Conservation (phyloP, 2,888 invertebrate species). For the Melinopterus prodromus region DNA sequence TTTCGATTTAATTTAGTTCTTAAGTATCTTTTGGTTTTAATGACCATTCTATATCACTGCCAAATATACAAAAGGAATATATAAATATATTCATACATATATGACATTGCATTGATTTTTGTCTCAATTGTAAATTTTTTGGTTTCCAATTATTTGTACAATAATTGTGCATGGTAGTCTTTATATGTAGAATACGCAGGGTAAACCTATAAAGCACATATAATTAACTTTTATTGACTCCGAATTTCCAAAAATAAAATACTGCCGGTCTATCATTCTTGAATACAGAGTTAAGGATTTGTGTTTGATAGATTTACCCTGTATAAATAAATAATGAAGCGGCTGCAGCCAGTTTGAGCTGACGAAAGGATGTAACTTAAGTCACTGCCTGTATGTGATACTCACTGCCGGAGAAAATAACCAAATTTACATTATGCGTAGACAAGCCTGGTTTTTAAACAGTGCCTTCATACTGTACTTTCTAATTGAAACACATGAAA, state of each 20-base stretch:
- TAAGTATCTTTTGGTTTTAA: constrained; percentile 14
- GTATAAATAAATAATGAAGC: constrained; percentile 28
- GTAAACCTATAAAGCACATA: neutral
- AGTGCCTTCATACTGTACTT: constrained; percentile 55
- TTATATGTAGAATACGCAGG: constrained; percentile 27
- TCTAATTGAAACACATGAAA: constrained; percentile 44
- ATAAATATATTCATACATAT: constrained; percentile 15
- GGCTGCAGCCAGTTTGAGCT: constrained; percentile 38
- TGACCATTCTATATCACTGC: constrained; percentile 36
- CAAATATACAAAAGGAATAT: constrained; percentile 28
- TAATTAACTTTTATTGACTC: neutral
- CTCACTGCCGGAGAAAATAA: constrained; percentile 48
- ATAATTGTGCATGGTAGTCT: constrained; percentile 30
- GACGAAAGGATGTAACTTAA: constrained; percentile 32
- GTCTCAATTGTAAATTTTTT: constrained; percentile 11
- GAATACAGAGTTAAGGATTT: constrained; percentile 4
- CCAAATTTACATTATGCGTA: constrained; percentile 48
- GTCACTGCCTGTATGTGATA: constrained; percentile 57
- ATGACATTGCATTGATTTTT: constrained; percentile 32
- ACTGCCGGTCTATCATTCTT: neutral
- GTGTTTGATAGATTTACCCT: neutral
- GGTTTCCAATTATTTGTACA: constrained; percentile 15
- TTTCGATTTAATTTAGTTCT: neutral
- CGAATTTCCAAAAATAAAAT: too few relatives aligned
- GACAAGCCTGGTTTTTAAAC: constrained; percentile 51